Percentiles rank a stretch among this genome's conserved stretches.
Evolutionary conservation across 2,113 vertebrate species (phyloP).

Genomic region (Atractosteus spatula): DNA sequence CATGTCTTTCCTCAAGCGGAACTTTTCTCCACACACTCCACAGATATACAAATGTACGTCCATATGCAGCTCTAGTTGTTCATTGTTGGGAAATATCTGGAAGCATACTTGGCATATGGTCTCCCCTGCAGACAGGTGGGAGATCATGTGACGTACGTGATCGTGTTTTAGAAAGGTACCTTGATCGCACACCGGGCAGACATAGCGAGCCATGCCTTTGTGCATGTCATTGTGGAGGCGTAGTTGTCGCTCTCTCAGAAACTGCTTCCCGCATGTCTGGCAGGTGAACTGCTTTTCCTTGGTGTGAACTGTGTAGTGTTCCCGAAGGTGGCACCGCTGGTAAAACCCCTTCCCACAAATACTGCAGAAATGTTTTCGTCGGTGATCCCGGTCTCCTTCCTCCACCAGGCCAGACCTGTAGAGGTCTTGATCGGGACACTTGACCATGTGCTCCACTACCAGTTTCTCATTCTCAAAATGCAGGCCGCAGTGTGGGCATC

Average conservation of each 20-base stretch:
- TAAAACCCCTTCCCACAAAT: constrained; percentile 97
- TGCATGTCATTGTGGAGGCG: constrained; percentile 98
- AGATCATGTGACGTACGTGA: constrained; percentile 98
- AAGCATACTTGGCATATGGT: constrained; percentile 99
- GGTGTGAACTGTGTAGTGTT: constrained; percentile 98
- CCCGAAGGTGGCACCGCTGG: constrained; percentile 95
- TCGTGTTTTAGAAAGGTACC: constrained; percentile 98
- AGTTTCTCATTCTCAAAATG: constrained; percentile 85
- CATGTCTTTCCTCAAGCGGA: constrained; percentile 98
- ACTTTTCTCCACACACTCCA: constrained; percentile 95
- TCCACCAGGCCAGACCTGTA: constrained; percentile 78
- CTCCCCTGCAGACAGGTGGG: constrained; percentile 91
- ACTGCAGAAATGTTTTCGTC: constrained; percentile 94
- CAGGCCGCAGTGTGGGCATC: constrained; percentile 86
- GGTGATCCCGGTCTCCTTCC: constrained; percentile 83
- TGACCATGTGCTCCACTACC: constrained; percentile 85
- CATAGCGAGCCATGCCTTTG: constrained; percentile 95
- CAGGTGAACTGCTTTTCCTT: constrained; percentile 98
- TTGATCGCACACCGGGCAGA: constrained; percentile 96
- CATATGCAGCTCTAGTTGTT: constrained; percentile 95
- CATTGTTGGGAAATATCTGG: constrained; percentile 91
- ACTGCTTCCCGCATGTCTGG: constrained; percentile 96
- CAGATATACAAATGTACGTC: constrained; percentile 97
- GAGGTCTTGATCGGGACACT: constrained; percentile 86
- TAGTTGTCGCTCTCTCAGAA: constrained; percentile 92